Conservation (phyloP, 2,888 invertebrate genomes). For the Sesamia inferens region DNA sequence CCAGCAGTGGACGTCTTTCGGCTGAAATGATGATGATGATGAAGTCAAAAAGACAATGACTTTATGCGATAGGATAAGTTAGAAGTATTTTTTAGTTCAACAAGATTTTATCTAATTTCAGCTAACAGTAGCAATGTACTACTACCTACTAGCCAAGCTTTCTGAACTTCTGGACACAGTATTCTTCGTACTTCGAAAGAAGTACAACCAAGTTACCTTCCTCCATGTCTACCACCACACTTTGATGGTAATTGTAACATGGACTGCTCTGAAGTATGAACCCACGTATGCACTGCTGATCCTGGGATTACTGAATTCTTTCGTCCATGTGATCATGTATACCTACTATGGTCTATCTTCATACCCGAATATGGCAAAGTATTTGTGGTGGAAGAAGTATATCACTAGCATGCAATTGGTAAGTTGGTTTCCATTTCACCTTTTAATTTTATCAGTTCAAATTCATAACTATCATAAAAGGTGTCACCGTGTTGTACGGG, state of each 20-base stretch:
- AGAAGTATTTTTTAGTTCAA: neutral
- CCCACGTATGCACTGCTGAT: constrained; percentile 43
- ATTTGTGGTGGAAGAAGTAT: constrained; percentile 95
- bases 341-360: constrained; percentile 93
- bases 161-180: constrained; percentile 93
- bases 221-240: constrained; percentile 96
- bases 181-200: constrained; percentile 95
- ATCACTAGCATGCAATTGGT: constrained; percentile 93
- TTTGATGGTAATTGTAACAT: constrained; percentile 88
- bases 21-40: no score
- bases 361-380: constrained; percentile 91
- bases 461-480: neutral
- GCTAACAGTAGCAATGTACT: constrained; percentile 82
- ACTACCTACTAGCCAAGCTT: constrained; percentile 90
- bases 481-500: no score
- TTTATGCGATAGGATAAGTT: neutral
- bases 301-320: constrained; percentile 53
- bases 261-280: constrained; percentile 85
- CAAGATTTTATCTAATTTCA: constrained; percentile 39
- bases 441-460: neutral
- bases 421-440: constrained; percentile 57
- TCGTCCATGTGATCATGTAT: constrained; percentile 94
- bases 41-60: neutral
- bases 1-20: no score
- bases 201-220: constrained; percentile 93